phyloP scores from a whole-genome alignment of 2,797 vertebrate species.

The Pachyuromys duprasi region DNA sequence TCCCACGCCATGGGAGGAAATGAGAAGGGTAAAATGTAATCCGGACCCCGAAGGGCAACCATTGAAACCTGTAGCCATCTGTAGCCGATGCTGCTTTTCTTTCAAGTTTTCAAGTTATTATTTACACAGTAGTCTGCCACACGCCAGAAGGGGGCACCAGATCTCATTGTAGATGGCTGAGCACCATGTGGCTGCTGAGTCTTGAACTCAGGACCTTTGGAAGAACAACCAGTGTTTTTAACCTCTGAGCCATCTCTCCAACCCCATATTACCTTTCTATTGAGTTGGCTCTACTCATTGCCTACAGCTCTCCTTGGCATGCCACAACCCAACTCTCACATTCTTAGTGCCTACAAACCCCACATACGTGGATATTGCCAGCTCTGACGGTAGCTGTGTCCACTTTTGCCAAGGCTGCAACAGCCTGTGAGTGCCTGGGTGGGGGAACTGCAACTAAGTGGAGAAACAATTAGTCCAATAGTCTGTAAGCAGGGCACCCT shows the following conservation, averaged over 20 bases:
- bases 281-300: background rate
- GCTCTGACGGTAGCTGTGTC: background rate
- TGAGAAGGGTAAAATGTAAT: background rate
- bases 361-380: background rate
- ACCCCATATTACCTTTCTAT: background rate
- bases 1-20: background rate
- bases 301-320: background rate
- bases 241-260: no score
- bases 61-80: background rate
- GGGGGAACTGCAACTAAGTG: background rate
- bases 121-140: no score
- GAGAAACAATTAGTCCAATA: background rate
- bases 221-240: no score
- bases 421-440: background rate
- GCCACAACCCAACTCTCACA: background rate
- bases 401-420: background rate
- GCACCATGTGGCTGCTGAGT: no score
- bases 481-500: background rate
- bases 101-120: no score
- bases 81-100: no score
- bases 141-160: no score
- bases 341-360: background rate
- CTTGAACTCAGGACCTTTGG: no score
- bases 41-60: background rate
- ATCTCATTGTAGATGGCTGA: no score